A percentile compares a stretch with the other conserved stretches of the same genome.
These are phyloP conservation scores for Mixornis gularis DNA, from an alignment of 2,113 vertebrate genomes.

Conservation along the genomic window DNA sequence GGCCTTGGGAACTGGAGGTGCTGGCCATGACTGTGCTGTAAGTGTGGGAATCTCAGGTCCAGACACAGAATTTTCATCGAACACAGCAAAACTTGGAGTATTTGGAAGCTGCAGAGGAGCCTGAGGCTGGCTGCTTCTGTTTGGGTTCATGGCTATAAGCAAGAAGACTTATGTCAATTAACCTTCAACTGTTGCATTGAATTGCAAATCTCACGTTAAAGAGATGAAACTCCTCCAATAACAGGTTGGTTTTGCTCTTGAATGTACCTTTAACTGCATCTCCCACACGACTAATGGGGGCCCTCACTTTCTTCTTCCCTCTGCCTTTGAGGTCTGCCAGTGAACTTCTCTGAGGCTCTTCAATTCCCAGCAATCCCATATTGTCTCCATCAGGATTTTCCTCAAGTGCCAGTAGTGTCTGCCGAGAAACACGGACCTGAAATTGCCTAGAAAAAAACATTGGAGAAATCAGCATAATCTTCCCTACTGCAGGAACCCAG, in stretches of 20 bases:
- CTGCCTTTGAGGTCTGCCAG: constrained; percentile 84
- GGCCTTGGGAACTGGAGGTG: constrained; percentile 76
- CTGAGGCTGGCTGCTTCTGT: constrained; percentile 62
- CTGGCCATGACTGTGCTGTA: constrained; percentile 75
- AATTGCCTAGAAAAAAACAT: constrained; percentile 75
- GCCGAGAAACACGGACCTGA: constrained; percentile 89
- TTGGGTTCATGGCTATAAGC: constrained; percentile 67
- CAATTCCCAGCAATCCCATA: background rate
- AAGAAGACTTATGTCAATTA: background rate
- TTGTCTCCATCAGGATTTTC: constrained; percentile 48
- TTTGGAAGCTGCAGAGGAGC: constrained; percentile 57
- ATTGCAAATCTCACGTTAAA: background rate
- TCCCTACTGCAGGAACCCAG: too few species aligned
- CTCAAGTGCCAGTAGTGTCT: constrained; percentile 77
- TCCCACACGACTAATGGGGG: constrained; percentile 80
- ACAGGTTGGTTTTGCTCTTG: background rate
- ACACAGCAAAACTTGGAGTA: constrained; percentile 74
- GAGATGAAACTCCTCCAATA: background rate
- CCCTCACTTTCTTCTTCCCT: constrained; percentile 85
- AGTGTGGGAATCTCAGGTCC: constrained; percentile 58
- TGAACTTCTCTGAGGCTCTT: constrained; percentile 76
- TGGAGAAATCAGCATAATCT: background rate
- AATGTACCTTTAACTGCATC: constrained; percentile 76
- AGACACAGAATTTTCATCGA: constrained; percentile 82
- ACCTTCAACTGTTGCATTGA: background rate